Conservation (phyloP, 2,113 vertebrate genomes). For the Fulica atra region DNA sequence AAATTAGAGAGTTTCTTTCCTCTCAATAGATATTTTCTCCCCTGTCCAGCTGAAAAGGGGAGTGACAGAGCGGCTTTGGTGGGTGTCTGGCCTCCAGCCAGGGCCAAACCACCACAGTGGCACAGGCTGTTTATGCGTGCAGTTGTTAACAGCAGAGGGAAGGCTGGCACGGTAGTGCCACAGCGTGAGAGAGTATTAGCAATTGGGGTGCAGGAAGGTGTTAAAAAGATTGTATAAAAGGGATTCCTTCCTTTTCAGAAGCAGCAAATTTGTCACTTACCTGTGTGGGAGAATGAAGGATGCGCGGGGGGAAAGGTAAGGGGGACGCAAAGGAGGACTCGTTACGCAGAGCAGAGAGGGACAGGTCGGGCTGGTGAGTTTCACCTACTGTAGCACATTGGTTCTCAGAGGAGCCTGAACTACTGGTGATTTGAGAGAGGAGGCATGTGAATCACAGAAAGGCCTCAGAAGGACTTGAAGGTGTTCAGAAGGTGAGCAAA, state of each 20-base stretch:
- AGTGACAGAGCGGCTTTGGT: no score
- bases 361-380: not conserved
- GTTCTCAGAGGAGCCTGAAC: not conserved
- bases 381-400: not conserved
- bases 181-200: not conserved
- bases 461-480: not conserved
- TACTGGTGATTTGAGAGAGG: not conserved
- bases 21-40: no score
- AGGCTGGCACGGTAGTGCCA: not conserved
- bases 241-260: not conserved
- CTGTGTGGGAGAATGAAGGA: not conserved
- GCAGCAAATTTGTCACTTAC: not conserved
- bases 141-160: not conserved
- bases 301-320: not conserved
- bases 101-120: not conserved
- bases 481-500: not conserved
- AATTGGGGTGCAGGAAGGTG: not conserved
- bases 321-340: not conserved
- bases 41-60: no score
- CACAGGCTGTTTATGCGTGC: not conserved
- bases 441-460: not conserved
- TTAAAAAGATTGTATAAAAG: not conserved
- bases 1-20: no score
- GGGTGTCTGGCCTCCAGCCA: no score
- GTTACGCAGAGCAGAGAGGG: not conserved